Conservation (phyloP, 1,140 invertebrate species). For the Olivierus martensii region DNA sequence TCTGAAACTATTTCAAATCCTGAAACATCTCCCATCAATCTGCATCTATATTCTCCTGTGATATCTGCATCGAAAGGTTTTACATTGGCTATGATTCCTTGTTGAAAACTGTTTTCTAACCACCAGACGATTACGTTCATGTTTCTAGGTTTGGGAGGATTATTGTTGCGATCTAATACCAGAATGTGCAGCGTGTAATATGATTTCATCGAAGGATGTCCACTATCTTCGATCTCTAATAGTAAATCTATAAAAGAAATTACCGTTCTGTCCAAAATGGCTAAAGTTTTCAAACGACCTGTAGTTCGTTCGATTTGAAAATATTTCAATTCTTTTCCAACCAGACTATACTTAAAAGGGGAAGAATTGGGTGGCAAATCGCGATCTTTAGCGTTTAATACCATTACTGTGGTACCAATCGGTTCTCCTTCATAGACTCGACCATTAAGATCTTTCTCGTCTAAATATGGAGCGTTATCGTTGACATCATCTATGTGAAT, state of each 20-base stretch:
- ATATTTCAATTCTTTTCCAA: conserved; percentile 58
- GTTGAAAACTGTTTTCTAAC: conserved; percentile 43
- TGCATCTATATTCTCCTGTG: conserved; percentile 71
- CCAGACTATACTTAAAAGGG: conserved; percentile 65
- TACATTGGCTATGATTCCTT: conserved; percentile 74
- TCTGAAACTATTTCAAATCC: conserved; percentile 53
- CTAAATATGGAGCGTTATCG: conserved; percentile 69
- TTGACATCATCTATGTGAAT: conserved; percentile 65
- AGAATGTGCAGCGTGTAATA: conserved; percentile 60
- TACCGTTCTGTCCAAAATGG: conserved; percentile 1
- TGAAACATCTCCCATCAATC: conserved; percentile 41
- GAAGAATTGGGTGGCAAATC: conserved; percentile 78
- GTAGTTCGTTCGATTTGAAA: conserved; percentile 61
- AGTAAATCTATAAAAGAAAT: conserved; percentile 54
- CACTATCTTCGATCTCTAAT: conserved; percentile 76
- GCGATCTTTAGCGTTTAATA: conserved; percentile 65
- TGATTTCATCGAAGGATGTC: conserved; percentile 60
- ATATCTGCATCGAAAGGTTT: conserved; percentile 79
- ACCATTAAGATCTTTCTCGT: conserved; percentile 41
- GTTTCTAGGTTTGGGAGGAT: conserved; percentile 67
- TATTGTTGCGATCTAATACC: conserved; percentile 80
- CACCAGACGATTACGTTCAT: conserved; percentile 62
- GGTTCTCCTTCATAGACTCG: conserved; percentile 44
- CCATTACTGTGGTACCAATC: conserved; percentile 32
- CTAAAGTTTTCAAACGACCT: conserved; percentile 46